Evolutionary conservation across 2,888 invertebrate species (phyloP), one percentile per base, ranked within the genome.

Genomic region (Osedax frankpressi): DNA sequence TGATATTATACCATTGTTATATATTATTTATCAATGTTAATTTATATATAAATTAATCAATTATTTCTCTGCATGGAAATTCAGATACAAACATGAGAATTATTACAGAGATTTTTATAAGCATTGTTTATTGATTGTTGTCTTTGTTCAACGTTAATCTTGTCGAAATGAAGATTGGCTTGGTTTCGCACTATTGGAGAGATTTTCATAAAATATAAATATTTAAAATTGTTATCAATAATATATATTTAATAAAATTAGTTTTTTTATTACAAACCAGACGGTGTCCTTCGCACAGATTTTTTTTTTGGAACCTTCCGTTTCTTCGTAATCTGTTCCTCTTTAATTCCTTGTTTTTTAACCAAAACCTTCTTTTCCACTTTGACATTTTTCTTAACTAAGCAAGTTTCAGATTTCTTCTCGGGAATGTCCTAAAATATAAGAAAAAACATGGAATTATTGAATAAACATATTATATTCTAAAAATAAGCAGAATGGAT

Each of bases 311-410:
- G 74, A 72, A 28, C 70, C 27, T 73, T 60, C 3, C 24, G 25
- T 29, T 1, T 59, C 67, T 29, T 28, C 27, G 19, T 70, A 60
- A 30, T 25, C n/a, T 19, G 78, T 74, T 83, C 82, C 74, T 81
- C 82, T 77, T 80, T 81, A 79, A 80, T 80, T 2, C 81, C 81
- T 0, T 81, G 93, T 84, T 93, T 94, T 86, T 92, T 93, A 0
- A 94, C 92, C 78, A 91, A 89, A 81, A 92, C 91, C 67, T 91
- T 89, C 0, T 90, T 89, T 74, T 90, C 89, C 0, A 94, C 90
- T 80, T 91, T 92, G 82, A 93, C 92, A 0, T 92, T 90, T 70
- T 91, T 90, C 19, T 92, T 89, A 1, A 92, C 79, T 14, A 80
- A 79, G 76, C 83, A 84, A 76, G 83, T 80, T 0, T 83, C 79